Base-by-base conservation (phyloP, 2,888 invertebrate genomes). In the Synanthedon formicaeformis region DNA sequence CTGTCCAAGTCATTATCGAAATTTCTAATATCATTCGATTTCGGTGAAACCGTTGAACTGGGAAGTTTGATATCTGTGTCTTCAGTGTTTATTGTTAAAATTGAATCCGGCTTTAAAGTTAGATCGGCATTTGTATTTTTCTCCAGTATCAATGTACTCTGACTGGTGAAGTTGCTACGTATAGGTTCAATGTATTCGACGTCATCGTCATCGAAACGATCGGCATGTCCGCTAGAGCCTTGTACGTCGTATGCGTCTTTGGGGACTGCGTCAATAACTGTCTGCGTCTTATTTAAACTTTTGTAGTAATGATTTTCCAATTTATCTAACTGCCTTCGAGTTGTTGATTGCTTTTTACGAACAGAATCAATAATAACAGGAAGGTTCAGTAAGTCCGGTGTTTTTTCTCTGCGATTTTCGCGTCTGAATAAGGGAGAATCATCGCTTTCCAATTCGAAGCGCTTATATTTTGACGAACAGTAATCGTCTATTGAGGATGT, bases 161-260 rank as follows among this genome's bases (percentile, higher is more conserved):
- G 86, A 62, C 86, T 86, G 10, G 87, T 86, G 56, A 85, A 86
- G 57, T 79, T 86, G 54, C 88, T 88, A 48, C 78, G 71, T 59
- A 88, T 81, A n/a, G 88, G 88, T 60, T 88, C 88, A 58, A 88
- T 86, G 57, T 88, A 88, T 71, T 88, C 86, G 2, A 85, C 84
- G 52, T 88, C 87, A 55, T 86, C 84, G 50, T 86, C 86, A 56
- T 64, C 81, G 60, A 78, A 60, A 58, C 76, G 75, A 61, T 81
- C 81, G 65, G 77, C 66, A 75, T 79, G 76, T 57, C 82, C 83
- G 70, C 82, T 86, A 11, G 78, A 67, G 10, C 85, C 81, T 76
- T 84, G 81, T 64, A 71, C 58, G 65, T 81, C 71, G 0, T 78
- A 85, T 0, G 87, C 85, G 70, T 86, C 87, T 68, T 81, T 82